Base-by-base conservation (phyloP, 2,113 vertebrate species). In the Erythrocercus mccallii region DNA sequence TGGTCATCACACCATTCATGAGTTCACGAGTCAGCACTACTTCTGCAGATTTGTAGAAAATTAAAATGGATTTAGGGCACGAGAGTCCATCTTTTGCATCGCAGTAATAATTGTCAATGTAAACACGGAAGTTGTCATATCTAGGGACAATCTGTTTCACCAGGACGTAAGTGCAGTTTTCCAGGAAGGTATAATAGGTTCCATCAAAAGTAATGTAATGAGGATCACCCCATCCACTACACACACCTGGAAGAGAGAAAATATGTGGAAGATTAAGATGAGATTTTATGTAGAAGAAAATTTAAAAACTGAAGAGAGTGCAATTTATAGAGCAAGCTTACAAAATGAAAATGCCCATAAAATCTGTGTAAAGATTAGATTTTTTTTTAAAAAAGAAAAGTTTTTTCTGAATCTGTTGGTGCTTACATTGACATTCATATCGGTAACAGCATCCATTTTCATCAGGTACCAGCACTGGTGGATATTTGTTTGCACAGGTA, bases 131-230 rank as follows among this genome's bases (percentile, higher is more conserved):
- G 83, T 98, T 97, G 71, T 97, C 97, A 7, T 97, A 96, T 94
- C 90, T 98, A 3, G 98, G 96, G 28, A 93, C 76, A 4, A 99
- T 98, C 96, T 99, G 98, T 95, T 99, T 98, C 90, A 99, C 98
- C 86, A 99, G 96, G 81, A 99, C 98, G 0, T 99, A 99, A 4
- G 98, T 98, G 95, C 99, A 99, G 69, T 98, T 98, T 90, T 98
- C 94, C 45, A 98, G 95, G 97, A 99, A 99, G 25, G 88, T 97
- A 40, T 99, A 99, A 53, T 97, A 96, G 40, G 44, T 97, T 91
- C 99, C 99, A 69, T 99, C 99, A 37, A 99, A 99, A 21, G 99
- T 99, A 62, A 98, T 86, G 76, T 98, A 99, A 95, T 99, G 98
- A 31, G 97, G 97, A 82, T 97, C 97, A 16, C 98, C 97, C 98